A percentile compares a stretch with the other conserved stretches of the same genome.
Conservation (phyloP, 2,113 vertebrate genomes). For the Abramis brama region DNA sequence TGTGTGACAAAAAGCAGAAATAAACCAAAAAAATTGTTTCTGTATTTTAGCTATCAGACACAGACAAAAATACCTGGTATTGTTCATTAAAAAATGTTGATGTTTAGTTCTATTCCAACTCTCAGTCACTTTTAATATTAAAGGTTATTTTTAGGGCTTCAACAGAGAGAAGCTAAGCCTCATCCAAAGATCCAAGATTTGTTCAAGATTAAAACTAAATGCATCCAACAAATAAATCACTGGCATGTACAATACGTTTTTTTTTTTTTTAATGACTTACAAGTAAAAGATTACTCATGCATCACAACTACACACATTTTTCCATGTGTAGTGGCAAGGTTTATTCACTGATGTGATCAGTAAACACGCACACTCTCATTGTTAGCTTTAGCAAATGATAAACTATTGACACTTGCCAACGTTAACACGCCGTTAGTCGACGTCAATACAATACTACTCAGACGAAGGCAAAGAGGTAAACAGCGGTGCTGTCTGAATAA, state of each 20-base stretch:
- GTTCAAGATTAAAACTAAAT: background rate
- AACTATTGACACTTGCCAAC: constrained; percentile 32
- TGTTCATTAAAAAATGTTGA: background rate
- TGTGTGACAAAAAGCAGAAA: background rate
- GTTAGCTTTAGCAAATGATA: constrained; percentile 33
- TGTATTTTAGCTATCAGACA: background rate
- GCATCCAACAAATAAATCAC: constrained; percentile 2
- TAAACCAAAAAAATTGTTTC: background rate
- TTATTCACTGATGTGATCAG: background rate
- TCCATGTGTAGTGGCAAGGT: background rate
- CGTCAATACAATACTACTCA: constrained; percentile 12
- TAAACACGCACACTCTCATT: background rate
- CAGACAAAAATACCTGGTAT: background rate
- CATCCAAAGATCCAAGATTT: background rate
- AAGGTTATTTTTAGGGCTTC: background rate
- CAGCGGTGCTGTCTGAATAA: constrained; percentile 14
- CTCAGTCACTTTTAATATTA: background rate
- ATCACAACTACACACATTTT: background rate
- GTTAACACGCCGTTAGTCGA: background rate
- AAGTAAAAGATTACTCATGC: background rate
- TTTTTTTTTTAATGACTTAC: background rate
- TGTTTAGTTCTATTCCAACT: background rate
- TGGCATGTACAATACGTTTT: background rate
- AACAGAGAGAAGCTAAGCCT: background rate
- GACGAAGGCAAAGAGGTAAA: constrained; percentile 18